Percentiles rank a stretch among this genome's conserved stretches.
These are phyloP conservation scores for Amphipoea oculea DNA, from an alignment of 2,888 invertebrate species.

Conservation along the genomic window DNA sequence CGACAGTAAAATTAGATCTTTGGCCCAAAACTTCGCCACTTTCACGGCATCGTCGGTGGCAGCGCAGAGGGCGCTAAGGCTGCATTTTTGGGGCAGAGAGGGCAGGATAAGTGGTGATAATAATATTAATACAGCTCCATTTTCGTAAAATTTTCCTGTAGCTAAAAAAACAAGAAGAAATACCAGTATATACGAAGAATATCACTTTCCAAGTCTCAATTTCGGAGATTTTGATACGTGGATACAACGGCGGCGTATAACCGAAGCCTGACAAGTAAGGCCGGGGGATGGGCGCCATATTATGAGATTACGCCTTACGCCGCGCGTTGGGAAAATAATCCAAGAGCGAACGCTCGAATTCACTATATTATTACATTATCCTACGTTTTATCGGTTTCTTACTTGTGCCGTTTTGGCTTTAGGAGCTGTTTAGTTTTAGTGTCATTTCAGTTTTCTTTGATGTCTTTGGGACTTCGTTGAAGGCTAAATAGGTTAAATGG, in stretches of 20 bases:
- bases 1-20: neutral
- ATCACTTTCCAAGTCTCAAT: constrained; percentile 38
- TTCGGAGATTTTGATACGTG: constrained; percentile 59
- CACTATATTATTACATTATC: constrained; percentile 62
- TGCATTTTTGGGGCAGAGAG: neutral
- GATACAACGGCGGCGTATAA: constrained; percentile 51
- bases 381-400: constrained; percentile 46
- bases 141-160: neutral
- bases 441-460: constrained; percentile 28
- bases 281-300: constrained; percentile 56
- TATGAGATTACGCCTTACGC: constrained; percentile 70
- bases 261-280: constrained; percentile 68
- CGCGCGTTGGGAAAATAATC: constrained; percentile 57
- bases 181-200: neutral
- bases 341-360: constrained; percentile 56
- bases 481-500: neutral
- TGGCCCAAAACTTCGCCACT: neutral
- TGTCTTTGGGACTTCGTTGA: constrained; percentile 32
- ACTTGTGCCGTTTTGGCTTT: constrained; percentile 36
- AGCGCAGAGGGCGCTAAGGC: neutral
- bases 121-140: neutral
- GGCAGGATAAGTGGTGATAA: too few relatives aligned
- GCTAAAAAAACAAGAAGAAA: neutral
- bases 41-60: neutral
- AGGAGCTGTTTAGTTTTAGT: constrained; percentile 36